phyloP scores from a whole-genome alignment of 1,140 invertebrate genomes.

The Ceratina australensis region DNA sequence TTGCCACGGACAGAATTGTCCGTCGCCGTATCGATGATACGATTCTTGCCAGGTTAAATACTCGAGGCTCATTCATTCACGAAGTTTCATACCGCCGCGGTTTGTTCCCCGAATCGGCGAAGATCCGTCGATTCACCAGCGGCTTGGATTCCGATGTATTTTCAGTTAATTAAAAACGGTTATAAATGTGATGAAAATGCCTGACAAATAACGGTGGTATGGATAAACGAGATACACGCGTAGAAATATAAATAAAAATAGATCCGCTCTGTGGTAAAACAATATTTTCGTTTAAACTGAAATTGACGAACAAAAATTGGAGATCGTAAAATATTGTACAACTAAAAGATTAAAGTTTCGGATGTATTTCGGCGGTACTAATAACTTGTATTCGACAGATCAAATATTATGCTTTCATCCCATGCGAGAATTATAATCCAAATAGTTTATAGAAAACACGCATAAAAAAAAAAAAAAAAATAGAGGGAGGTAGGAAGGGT shows the following conservation, averaged over 20 bases:
- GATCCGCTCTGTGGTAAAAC: neutral
- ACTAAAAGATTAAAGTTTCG: too few species aligned
- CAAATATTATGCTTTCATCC: neutral
- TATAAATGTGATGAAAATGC: too few species aligned
- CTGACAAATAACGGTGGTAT: too few species aligned
- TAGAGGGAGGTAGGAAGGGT: neutral
- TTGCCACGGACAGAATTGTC: neutral
- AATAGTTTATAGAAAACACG: slow-evolving; percentile 8
- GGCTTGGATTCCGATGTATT: too few species aligned
- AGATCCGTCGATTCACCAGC: neutral
- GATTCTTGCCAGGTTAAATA: slow-evolving; percentile 36
- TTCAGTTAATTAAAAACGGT: too few species aligned
- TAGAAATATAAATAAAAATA: neutral
- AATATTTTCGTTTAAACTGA: neutral
- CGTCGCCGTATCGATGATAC: slow-evolving; percentile 25
- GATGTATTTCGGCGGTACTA: too few species aligned
- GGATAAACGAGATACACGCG: too few species aligned
- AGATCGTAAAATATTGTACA: too few species aligned
- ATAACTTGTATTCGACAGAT: too few species aligned
- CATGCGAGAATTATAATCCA: neutral
- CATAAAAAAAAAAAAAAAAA: neutral
- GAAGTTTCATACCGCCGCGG: slow-evolving; percentile 5
- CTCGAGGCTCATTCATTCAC: slow-evolving; percentile 19
- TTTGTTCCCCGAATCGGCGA: neutral
- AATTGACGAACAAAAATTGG: neutral